phyloP scores from a whole-genome alignment of 2,797 vertebrate genomes.

The Darevskia nairensis region DNA sequence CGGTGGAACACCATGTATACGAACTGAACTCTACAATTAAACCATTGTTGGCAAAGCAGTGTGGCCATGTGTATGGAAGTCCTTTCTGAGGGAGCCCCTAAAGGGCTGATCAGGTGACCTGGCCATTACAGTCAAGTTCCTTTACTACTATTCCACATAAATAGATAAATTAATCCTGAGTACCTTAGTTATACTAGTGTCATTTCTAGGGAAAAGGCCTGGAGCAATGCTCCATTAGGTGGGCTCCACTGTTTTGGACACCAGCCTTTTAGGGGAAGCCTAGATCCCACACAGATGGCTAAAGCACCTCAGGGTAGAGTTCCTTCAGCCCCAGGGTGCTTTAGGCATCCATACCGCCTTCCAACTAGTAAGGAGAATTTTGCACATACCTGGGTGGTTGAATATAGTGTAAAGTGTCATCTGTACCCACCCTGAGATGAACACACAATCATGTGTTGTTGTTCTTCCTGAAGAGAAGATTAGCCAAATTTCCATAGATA shows the following conservation, averaged over 20 bases:
- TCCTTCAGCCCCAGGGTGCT: background rate
- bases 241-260: background rate
- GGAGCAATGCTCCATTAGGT: background rate
- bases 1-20: background rate
- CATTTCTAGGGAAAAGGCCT: background rate
- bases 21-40: background rate
- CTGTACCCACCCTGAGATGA: background rate
- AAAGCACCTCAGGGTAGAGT: background rate
- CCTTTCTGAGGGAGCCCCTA: conserved; percentile 24
- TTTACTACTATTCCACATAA: background rate
- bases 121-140: background rate
- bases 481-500: background rate
- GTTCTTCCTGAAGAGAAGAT: no score
- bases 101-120: background rate
- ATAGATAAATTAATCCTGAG: background rate
- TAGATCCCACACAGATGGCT: background rate
- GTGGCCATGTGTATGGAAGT: conserved; percentile 12
- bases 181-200: background rate
- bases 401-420: background rate
- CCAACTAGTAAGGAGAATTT: background rate
- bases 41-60: background rate
- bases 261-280: background rate
- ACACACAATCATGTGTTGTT: background rate
- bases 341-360: background rate
- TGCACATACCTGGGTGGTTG: background rate